Evolutionary conservation across 1,140 invertebrate genomes (phyloP).

Genomic region (Lysiphlebus fabarum): DNA sequence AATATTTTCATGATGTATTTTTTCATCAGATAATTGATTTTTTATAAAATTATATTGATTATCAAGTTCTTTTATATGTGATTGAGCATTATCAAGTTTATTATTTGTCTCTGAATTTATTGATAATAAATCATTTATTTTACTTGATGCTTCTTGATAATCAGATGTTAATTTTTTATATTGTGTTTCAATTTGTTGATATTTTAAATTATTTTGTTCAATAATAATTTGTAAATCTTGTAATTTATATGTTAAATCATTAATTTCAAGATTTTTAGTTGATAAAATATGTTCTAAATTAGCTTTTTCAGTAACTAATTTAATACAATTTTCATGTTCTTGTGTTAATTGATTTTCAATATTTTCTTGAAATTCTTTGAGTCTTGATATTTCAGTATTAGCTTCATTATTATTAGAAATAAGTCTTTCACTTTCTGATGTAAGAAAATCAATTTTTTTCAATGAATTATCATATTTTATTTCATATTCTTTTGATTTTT

Average conservation of each 20-base stretch:
- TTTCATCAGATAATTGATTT: background rate
- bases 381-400: slow-evolving; percentile 7
- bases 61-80: background rate
- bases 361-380: slow-evolving; percentile 17
- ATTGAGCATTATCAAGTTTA: background rate
- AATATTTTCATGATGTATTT: background rate
- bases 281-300: slow-evolving; percentile 21
- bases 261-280: slow-evolving; percentile 22
- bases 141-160: background rate
- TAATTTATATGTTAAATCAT: slow-evolving; percentile 25
- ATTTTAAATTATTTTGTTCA: background rate
- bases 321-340: slow-evolving; percentile 12
- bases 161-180: background rate
- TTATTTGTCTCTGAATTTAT: background rate
- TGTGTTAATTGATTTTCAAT: slow-evolving; percentile 11
- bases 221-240: background rate
- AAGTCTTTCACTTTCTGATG: slow-evolving; percentile 4
- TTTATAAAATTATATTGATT: background rate
- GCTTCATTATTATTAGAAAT: background rate
- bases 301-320: slow-evolving; percentile 5
- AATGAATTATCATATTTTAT: background rate
- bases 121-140: background rate
- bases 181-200: background rate
- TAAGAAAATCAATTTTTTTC: slow-evolving; percentile 12
- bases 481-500: slow-evolving; percentile 3